phyloP scores from a whole-genome alignment of 2,113 vertebrate species.

The Ifrita kowaldi region DNA sequence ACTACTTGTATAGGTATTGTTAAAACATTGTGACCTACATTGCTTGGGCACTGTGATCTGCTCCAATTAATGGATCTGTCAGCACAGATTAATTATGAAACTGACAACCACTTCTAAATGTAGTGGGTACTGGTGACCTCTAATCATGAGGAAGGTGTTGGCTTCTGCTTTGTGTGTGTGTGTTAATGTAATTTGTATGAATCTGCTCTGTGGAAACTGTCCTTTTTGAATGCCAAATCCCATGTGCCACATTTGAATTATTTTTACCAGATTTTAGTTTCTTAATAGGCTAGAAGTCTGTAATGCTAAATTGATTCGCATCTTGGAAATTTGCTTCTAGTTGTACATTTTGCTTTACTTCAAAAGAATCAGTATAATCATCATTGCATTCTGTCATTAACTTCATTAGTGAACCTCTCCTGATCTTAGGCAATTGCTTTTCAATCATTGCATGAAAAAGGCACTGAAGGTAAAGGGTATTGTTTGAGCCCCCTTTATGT shows the following conservation, averaged over 20 bases:
- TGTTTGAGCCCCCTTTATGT: not conserved
- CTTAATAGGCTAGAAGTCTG: not conserved
- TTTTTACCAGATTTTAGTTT: not conserved
- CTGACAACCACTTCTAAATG: not conserved
- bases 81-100: slow-evolving; percentile 25
- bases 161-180: not conserved
- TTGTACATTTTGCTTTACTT: not conserved
- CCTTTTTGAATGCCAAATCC: not conserved
- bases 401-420: not conserved
- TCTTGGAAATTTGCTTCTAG: not conserved
- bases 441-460: not conserved
- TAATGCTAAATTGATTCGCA: not conserved
- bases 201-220: not conserved
- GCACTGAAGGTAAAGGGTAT: not conserved
- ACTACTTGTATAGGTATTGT: not conserved
- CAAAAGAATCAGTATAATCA: not conserved
- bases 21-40: slow-evolving; percentile 10
- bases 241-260: not conserved
- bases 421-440: not conserved
- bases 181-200: not conserved
- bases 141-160: not conserved
- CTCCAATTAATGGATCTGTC: slow-evolving; percentile 27
- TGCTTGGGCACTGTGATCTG: not conserved
- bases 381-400: not conserved
- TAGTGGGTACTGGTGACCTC: not conserved